Conservation (phyloP, 2,113 vertebrate genomes). For the Scatophagus argus region DNA sequence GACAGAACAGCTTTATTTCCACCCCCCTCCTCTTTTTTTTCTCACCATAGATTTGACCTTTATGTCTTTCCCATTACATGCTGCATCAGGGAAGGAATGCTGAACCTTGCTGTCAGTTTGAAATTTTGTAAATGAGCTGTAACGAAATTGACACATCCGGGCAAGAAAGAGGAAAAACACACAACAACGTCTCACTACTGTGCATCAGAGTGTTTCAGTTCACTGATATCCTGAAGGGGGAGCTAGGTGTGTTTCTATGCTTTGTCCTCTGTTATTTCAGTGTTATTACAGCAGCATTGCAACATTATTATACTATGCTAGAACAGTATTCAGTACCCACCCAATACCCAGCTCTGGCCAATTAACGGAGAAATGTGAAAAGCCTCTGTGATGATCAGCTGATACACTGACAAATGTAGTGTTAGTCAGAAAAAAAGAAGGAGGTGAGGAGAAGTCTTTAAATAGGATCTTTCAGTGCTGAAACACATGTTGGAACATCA, state of each 20-base stretch:
- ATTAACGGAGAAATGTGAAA: constrained; percentile 5
- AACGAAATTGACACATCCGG: background rate
- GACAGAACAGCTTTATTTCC: constrained; percentile 42
- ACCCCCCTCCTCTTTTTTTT: background rate
- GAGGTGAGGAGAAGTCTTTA: background rate
- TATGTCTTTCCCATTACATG: constrained; percentile 15
- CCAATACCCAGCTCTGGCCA: background rate
- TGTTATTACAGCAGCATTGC: constrained; percentile 36
- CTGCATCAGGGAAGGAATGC: constrained; percentile 20
- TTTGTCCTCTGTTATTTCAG: background rate
- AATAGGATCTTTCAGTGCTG: background rate
- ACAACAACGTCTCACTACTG: background rate
- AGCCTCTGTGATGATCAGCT: background rate
- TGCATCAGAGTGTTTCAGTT: background rate
- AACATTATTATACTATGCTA: constrained; percentile 36
- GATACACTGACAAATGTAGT: background rate
- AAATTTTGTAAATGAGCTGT: constrained; percentile 21
- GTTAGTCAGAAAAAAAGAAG: background rate
- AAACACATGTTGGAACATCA: background rate
- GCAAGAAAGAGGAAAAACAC: background rate
- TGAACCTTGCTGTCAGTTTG: constrained; percentile 14
- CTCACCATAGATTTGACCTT: constrained; percentile 48
- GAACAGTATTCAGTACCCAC: background rate
- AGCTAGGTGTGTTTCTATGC: constrained; percentile 32
- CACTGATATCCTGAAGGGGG: constrained; percentile 54